phyloP scores from a whole-genome alignment of 2,113 vertebrate species.

The Ifrita kowaldi region DNA sequence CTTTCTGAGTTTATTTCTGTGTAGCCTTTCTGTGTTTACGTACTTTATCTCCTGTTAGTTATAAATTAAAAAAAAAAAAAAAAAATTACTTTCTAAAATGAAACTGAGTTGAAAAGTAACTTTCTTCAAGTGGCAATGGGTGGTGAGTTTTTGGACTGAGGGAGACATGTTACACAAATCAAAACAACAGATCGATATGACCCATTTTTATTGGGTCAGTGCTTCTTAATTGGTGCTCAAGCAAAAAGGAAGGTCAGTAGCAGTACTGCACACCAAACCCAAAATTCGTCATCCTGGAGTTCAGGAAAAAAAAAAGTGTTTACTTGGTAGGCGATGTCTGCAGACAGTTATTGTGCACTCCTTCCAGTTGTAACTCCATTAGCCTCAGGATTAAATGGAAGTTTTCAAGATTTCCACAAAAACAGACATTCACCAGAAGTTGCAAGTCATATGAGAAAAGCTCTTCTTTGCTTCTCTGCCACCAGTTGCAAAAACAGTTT shows the following conservation, averaged over 20 bases:
- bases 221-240: background rate
- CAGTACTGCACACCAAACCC: background rate
- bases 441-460: background rate
- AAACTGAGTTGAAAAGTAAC: slow-evolving; percentile 14
- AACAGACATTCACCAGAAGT: background rate
- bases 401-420: background rate
- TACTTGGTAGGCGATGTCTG: background rate
- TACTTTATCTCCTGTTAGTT: background rate
- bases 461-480: background rate
- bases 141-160: background rate
- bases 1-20: background rate
- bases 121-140: background rate
- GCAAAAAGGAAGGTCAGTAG: slow-evolving; percentile 1
- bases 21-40: background rate
- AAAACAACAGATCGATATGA: slow-evolving; percentile 28
- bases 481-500: background rate
- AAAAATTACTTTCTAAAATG: background rate
- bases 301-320: background rate
- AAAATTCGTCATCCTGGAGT: background rate
- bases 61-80: background rate
- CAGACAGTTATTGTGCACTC: background rate
- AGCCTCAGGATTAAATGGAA: background rate
- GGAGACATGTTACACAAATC: background rate
- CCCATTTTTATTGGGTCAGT: slow-evolving; percentile 29
- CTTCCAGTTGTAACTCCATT: background rate